phyloP scores from a whole-genome alignment of 2,797 vertebrate genomes.

The Myoxocephalus aenaeus region DNA sequence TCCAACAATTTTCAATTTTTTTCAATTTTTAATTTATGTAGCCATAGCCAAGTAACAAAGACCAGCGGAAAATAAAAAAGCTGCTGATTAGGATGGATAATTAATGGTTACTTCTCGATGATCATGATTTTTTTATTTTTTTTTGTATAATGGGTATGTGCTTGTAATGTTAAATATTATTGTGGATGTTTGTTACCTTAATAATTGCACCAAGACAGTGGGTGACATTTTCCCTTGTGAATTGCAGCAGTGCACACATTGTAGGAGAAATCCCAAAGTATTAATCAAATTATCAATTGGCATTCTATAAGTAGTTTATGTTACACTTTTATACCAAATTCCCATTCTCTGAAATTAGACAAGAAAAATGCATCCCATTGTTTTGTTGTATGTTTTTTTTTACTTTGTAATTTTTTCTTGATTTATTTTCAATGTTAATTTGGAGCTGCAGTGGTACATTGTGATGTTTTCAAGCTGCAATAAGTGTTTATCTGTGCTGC shows the following conservation, averaged over 20 bases:
- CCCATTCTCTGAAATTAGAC: neutral
- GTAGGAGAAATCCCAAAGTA: neutral
- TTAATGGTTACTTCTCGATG: slow-evolving; percentile 77
- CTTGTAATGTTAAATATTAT: slow-evolving; percentile 61
- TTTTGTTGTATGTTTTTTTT: slow-evolving; percentile 53
- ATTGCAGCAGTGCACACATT: neutral
- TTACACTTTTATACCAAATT: neutral
- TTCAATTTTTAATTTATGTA: slow-evolving; percentile 44
- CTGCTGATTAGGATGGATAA: slow-evolving; percentile 44
- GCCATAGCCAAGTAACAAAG: slow-evolving; percentile 27
- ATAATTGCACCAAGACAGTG: slow-evolving; percentile 64
- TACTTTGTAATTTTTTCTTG: slow-evolving; percentile 36
- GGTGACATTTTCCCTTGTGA: slow-evolving; percentile 62
- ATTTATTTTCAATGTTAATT: slow-evolving; percentile 58
- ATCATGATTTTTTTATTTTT: slow-evolving; percentile 50
- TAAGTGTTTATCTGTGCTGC: slow-evolving; percentile 59
- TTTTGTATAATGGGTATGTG: slow-evolving; percentile 54
- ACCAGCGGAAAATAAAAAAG: slow-evolving; percentile 19
- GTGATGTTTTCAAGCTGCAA: slow-evolving; percentile 46
- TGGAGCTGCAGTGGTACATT: slow-evolving; percentile 51
- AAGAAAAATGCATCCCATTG: slow-evolving; percentile 68
- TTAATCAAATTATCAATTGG: neutral
- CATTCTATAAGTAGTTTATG: neutral
- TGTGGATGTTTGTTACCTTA: slow-evolving; percentile 59
- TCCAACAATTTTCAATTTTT: slow-evolving; percentile 35